phyloP scores from a whole-genome alignment of 2,113 vertebrate species.

The Probosciger aterrimus region DNA sequence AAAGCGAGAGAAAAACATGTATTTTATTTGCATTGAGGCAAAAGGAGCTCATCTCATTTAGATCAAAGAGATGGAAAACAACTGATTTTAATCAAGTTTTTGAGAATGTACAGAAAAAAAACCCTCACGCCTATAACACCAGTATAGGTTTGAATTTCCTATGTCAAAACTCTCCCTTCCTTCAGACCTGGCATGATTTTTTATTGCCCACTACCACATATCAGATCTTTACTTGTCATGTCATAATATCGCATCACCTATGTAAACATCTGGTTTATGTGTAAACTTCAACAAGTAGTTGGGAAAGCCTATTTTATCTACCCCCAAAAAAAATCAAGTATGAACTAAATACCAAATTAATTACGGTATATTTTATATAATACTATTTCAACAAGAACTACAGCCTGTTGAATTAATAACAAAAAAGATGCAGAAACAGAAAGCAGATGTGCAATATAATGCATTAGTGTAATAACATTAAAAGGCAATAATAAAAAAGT shows the following conservation, averaged over 20 bases:
- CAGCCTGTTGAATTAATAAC: constrained; percentile 46
- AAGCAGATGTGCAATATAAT: constrained; percentile 48
- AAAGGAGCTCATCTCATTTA: constrained; percentile 17
- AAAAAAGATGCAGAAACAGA: constrained; percentile 57
- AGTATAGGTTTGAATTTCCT: constrained; percentile 25
- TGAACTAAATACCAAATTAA: constrained; percentile 34
- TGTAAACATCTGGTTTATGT: constrained; percentile 68
- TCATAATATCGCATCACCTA: constrained; percentile 32
- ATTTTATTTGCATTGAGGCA: constrained; percentile 66
- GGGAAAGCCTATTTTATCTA: constrained; percentile 35
- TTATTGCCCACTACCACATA: background rate
- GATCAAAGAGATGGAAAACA: constrained; percentile 35
- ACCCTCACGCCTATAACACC: background rate
- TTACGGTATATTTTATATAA: constrained; percentile 55
- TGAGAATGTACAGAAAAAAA: constrained; percentile 42
- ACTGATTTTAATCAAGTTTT: constrained; percentile 16
- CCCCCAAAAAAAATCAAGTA: background rate
- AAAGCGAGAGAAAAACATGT: constrained; percentile 32
- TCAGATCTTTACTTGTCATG: constrained; percentile 23
- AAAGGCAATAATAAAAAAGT: constrained; percentile 47
- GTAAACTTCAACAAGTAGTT: constrained; percentile 71
- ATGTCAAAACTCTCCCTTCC: background rate
- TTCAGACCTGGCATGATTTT: constrained; percentile 36
- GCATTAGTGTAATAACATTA: constrained; percentile 60
- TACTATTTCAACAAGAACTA: constrained; percentile 68